A percentile compares a stretch with the other conserved stretches of the same genome.
Conservation (phyloP, 1,140 invertebrate genomes). For the Asbolus verrucosus region DNA sequence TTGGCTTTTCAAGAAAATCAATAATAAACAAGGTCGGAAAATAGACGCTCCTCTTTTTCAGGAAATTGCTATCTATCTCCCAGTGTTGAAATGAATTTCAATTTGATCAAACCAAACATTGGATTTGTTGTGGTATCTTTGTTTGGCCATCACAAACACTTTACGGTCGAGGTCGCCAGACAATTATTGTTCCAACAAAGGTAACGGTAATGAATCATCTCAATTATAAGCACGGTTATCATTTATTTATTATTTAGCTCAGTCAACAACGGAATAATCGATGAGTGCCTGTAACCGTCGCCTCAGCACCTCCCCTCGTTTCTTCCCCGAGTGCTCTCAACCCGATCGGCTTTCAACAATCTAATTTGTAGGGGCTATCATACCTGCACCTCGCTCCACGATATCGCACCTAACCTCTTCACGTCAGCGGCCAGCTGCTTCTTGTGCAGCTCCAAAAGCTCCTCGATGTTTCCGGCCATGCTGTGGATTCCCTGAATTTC, state of each 20-base stretch:
- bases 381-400: background rate
- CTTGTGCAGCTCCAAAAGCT: background rate
- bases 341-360: too few relatives aligned
- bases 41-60: slow-evolving; percentile 43
- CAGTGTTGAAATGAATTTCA: background rate
- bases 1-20: slow-evolving; percentile 52
- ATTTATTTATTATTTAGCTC: too few relatives aligned
- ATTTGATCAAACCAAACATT: slow-evolving; percentile 6
- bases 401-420: background rate
- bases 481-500: too few relatives aligned
- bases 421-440: background rate
- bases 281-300: too few relatives aligned
- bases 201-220: too few relatives aligned
- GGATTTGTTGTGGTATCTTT: background rate
- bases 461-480: slow-evolving; percentile 6
- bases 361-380: too few relatives aligned
- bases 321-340: too few relatives aligned
- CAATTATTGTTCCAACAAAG: too few relatives aligned
- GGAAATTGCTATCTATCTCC: slow-evolving; percentile 18
- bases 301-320: too few relatives aligned
- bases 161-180: slow-evolving; percentile 1
- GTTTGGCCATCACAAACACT: background rate
- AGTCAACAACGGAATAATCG: too few relatives aligned
- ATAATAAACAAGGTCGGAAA: slow-evolving; percentile 54
- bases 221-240: too few relatives aligned